Base-by-base conservation (phyloP, 1,140 invertebrate species). In the Doryteuthis pealeii region DNA sequence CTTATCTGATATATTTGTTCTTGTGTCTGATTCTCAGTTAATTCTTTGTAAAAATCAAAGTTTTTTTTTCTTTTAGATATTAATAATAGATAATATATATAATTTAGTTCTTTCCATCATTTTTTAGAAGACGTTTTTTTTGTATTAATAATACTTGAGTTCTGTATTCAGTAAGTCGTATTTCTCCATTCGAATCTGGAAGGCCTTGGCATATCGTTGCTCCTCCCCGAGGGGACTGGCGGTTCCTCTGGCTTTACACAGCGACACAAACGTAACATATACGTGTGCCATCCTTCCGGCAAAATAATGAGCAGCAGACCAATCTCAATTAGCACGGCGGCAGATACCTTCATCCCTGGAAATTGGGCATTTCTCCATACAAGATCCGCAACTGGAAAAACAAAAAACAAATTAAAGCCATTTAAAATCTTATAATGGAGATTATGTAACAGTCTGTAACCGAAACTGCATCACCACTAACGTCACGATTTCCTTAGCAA, bases 281-380 rank as follows among this genome's bases (percentile, higher is more conserved):
- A 45, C 15, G 96, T 93, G 3, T 95, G 95, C 96, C 96, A 98
- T 88, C 97, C 96, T 85, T 96, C 94, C 2, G 96, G 96, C 80
- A 98, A 94, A 91, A 97, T 94, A 70, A 97, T 95, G 43, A 97
- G 90, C 40, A 85, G 65, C 65, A 87, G 83, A 10, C 86, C 85
- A 18, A 84, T 72, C 22, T 80, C 71, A 81, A 97, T 96, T 18
- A 97, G 89, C 74, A 97, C 93, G 82, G 97, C 94, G 71, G 96
- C 96, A 31, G 95, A 94, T 77, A 97, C 88, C 89, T 97, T 96
- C 96, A 97, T 98, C 26, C 95, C 95, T 81, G 93, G 92, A 87
- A 97, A 97, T 78, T 92, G 90, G 1, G 93, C 93, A 71, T 92
- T 92, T 85, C 96, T 96, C 77, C 96, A 89, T 69, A 94, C 91